These are phyloP conservation scores for Chaenocephalus aceratus DNA, from an alignment of 2,113 vertebrate genomes.

Conservation along the genomic window DNA sequence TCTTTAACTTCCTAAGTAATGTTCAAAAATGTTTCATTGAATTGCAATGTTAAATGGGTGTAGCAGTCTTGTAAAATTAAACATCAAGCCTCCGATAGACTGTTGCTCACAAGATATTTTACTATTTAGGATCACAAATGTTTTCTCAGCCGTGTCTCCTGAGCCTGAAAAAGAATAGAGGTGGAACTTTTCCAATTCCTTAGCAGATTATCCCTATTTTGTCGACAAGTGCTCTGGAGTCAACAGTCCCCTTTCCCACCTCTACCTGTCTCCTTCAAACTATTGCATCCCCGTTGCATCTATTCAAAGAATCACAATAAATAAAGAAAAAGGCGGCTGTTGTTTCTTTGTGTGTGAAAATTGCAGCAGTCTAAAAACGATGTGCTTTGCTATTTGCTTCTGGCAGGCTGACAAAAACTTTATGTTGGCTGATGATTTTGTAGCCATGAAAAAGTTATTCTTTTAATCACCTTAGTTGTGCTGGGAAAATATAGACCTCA, in stretches of 20 bases:
- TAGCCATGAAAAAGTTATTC: neutral
- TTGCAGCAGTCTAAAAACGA: no score
- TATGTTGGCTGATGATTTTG: conserved; percentile 2
- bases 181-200: neutral
- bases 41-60: neutral
- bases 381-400: neutral
- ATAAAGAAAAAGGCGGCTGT: neutral
- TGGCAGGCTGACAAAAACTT: neutral
- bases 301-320: neutral
- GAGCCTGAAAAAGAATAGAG: neutral
- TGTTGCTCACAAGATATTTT: neutral
- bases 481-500: neutral
- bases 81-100: neutral
- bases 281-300: neutral
- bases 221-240: neutral
- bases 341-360: neutral
- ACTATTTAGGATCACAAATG: neutral
- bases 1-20: neutral
- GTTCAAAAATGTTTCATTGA: neutral
- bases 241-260: neutral
- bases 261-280: neutral
- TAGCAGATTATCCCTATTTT: neutral
- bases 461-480: neutral
- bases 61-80: neutral
- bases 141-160: neutral